These are phyloP conservation scores for Burhinus oedicnemus DNA, from an alignment of 2,113 vertebrate genomes.

Conservation along the genomic window DNA sequence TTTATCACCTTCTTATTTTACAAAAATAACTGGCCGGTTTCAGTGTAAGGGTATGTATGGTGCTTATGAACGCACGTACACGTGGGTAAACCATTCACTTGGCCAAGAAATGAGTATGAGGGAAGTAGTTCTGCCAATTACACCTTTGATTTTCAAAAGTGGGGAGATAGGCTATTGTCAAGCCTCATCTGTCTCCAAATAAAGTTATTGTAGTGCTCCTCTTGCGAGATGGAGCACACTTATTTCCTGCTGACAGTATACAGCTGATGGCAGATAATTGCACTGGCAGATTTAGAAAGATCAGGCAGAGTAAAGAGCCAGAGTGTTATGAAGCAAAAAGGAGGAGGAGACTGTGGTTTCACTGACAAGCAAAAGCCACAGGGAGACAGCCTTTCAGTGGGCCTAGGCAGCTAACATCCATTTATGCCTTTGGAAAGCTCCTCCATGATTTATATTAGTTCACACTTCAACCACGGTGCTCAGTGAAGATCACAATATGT, in stretches of 20 bases:
- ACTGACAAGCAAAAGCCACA: not conserved
- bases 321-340: not conserved
- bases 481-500: not conserved
- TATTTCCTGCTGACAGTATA: slow-evolving; percentile 9
- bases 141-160: not conserved
- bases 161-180: not conserved
- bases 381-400: not conserved
- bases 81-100: not conserved
- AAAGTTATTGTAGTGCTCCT: not conserved
- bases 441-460: not conserved
- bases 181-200: not conserved
- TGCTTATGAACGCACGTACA: not conserved
- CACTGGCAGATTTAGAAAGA: not conserved
- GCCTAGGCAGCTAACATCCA: not conserved
- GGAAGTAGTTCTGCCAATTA: not conserved
- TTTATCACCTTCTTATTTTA: slow-evolving; percentile 63
- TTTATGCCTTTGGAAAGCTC: not conserved
- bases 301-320: not conserved
- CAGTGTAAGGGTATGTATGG: not conserved
- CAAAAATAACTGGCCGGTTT: slow-evolving; percentile 46
- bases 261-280: slow-evolving; percentile 8
- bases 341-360: not conserved
- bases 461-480: not conserved
- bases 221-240: not conserved
- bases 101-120: not conserved